Percentiles rank a stretch among this genome's conserved stretches.
These are phyloP conservation scores for Stomorhina lunata DNA, from an alignment of 2,888 invertebrate genomes.

Conservation along the genomic window DNA sequence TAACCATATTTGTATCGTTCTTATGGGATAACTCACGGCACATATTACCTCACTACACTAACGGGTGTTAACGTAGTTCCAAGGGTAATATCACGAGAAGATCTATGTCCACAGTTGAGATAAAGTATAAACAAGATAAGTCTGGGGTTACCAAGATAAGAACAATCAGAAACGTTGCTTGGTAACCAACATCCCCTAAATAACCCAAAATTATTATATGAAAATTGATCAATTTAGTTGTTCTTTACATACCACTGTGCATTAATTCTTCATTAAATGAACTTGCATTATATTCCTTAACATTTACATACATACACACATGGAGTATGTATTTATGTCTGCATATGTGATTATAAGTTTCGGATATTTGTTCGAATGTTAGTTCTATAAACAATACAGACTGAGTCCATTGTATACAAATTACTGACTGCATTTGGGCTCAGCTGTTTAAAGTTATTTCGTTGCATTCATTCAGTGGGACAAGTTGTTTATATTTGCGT, in stretches of 20 bases:
- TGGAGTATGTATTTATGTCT: too few species aligned
- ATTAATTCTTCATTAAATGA: constrained; percentile 55
- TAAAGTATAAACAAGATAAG: too few species aligned
- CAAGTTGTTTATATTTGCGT: constrained; percentile 64
- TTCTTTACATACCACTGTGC: constrained; percentile 35
- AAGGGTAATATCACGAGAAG: too few species aligned
- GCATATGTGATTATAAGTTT: not conserved
- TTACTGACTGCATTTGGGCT: constrained; percentile 51
- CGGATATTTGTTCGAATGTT: constrained; percentile 5
- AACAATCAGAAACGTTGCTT: too few species aligned
- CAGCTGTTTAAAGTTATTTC: constrained; percentile 66
- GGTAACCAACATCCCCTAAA: too few species aligned
- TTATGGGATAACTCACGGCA: too few species aligned
- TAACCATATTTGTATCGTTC: too few species aligned
- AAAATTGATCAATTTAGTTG: not conserved
- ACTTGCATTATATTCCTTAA: constrained; percentile 60
- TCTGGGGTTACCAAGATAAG: too few species aligned
- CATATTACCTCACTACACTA: too few species aligned
- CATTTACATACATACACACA: not conserved
- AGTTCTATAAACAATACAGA: constrained; percentile 27
- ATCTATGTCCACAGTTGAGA: too few species aligned
- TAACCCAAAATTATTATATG: too few species aligned
- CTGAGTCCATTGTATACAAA: constrained; percentile 43
- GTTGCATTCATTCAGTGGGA: constrained; percentile 63
- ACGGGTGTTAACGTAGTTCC: too few species aligned